Evolutionary conservation across 2,113 vertebrate genomes (phyloP).

Genomic region (Burhinus bistriatus): DNA sequence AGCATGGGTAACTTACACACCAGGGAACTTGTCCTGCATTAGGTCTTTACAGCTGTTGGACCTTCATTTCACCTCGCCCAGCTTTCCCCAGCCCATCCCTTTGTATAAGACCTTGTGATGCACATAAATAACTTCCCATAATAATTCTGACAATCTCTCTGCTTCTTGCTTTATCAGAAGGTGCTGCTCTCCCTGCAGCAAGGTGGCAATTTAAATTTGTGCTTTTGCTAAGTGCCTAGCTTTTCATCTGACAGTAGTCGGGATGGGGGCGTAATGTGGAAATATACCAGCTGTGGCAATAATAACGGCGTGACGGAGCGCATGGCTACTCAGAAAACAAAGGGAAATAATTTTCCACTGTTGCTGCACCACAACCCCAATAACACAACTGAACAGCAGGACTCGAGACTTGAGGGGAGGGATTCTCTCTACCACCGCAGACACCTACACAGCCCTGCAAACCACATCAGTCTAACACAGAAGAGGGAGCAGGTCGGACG

Average conservation of each 20-base stretch:
- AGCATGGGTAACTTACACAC: neutral
- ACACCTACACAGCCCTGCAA: neutral
- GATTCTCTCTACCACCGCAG: neutral
- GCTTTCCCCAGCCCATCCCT: neutral
- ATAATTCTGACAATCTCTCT: neutral
- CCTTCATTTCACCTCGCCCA: neutral
- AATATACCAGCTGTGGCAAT: constrained; percentile 23
- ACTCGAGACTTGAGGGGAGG: neutral
- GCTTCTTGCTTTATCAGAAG: neutral
- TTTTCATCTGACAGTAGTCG: constrained; percentile 11
- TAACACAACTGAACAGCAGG: constrained; percentile 3
- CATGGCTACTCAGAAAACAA: constrained; percentile 10
- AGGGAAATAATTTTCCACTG: neutral
- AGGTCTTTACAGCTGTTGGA: neutral
- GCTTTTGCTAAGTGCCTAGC: constrained; percentile 59
- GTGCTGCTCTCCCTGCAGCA: constrained; percentile 6
- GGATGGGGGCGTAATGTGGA: neutral
- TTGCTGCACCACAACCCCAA: constrained; percentile 17
- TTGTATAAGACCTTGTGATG: neutral
- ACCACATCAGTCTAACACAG: constrained; percentile 85
- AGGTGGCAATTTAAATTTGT: constrained; percentile 28
- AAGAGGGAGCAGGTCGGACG: constrained; percentile 83
- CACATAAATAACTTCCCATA: neutral
- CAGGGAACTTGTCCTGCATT: neutral
- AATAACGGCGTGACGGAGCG: neutral